phyloP scores from a whole-genome alignment of 2,888 invertebrate species.

The Stenodema calcarata region DNA sequence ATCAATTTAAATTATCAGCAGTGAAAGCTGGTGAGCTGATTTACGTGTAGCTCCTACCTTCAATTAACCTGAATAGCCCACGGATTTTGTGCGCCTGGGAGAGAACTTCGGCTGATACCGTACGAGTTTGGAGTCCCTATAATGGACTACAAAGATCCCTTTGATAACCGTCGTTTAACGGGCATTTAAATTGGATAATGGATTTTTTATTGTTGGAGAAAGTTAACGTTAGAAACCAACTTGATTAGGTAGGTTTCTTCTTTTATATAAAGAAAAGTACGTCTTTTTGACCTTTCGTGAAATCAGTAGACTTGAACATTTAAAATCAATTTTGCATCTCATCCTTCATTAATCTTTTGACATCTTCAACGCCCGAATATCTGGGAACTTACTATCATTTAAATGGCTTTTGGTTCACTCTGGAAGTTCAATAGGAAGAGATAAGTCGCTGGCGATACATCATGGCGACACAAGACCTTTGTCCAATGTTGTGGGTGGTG shows the following conservation, averaged over 20 bases:
- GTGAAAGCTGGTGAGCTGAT: background rate
- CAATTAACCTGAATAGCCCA: background rate
- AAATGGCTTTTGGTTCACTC: no score
- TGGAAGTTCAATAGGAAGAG: background rate
- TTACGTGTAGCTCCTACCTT: background rate
- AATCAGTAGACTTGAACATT: background rate
- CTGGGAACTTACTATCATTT: no score
- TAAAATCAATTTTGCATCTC: background rate
- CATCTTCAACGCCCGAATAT: no score
- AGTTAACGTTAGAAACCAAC: background rate
- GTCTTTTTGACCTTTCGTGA: background rate
- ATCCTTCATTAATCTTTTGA: no score
- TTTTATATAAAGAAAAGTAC: background rate
- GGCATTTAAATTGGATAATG: background rate
- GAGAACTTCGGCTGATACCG: background rate
- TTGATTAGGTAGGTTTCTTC: background rate
- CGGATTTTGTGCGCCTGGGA: background rate
- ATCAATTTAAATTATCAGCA: conserved; percentile 16
- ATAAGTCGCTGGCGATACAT: background rate
- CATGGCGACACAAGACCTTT: background rate
- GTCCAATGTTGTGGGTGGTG: background rate
- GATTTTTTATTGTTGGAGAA: background rate
- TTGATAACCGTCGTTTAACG: background rate
- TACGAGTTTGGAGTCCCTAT: background rate
- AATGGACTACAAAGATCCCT: background rate